These are phyloP conservation scores for Oryzias melastigma DNA, from an alignment of 2,113 vertebrate genomes.

Conservation along the genomic window DNA sequence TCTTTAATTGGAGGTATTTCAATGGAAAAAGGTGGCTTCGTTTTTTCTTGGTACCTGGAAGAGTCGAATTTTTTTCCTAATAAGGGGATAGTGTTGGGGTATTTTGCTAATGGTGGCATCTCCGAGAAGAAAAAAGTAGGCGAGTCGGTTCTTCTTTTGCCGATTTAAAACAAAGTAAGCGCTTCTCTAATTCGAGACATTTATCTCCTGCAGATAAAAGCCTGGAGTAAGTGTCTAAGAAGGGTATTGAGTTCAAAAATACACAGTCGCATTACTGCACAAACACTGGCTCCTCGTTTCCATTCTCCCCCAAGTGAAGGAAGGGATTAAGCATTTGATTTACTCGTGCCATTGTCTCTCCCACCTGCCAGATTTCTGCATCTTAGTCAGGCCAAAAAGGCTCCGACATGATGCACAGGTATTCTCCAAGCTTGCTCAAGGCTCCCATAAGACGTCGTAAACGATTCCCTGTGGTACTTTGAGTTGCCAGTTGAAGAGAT, in stretches of 20 bases:
- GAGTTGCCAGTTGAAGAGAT: constrained; percentile 59
- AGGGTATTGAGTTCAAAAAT: constrained; percentile 37
- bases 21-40: constrained; percentile 24
- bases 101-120: constrained; percentile 28
- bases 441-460: constrained; percentile 40
- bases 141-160: constrained; percentile 20
- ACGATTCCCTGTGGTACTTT: constrained; percentile 46
- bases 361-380: constrained; percentile 46
- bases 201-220: constrained; percentile 59
- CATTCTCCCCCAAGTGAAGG: constrained; percentile 52
- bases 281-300: constrained; percentile 33
- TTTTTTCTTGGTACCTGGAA: constrained; percentile 20
- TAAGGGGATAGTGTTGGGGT: constrained; percentile 8
- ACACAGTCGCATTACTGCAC: constrained; percentile 12
- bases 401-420: constrained; percentile 48
- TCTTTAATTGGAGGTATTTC: constrained; percentile 47
- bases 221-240: constrained; percentile 36
- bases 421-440: constrained; percentile 45
- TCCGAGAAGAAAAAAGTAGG: constrained; percentile 4
- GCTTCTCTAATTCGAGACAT: constrained; percentile 55
- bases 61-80: not conserved
- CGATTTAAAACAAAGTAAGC: constrained; percentile 36
- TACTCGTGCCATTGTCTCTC: constrained; percentile 65
- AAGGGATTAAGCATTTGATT: constrained; percentile 69
- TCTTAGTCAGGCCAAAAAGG: constrained; percentile 55